Conservation (phyloP, 2,113 vertebrate genomes). For the Herpailurus yagouaroundi region DNA sequence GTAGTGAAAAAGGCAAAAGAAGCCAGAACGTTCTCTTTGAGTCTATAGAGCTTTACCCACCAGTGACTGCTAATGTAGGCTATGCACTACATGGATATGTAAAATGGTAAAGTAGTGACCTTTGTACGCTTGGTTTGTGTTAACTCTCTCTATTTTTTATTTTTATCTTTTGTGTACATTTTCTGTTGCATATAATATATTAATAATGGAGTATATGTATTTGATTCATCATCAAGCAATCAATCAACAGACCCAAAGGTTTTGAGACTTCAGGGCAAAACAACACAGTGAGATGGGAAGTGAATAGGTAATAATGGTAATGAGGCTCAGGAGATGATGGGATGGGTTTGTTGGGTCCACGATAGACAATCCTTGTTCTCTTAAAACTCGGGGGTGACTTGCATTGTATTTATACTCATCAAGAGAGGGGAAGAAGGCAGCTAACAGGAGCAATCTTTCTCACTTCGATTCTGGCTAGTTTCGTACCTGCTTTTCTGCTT, state of each 20-base stretch:
- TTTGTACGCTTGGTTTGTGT: neutral
- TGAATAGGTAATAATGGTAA: neutral
- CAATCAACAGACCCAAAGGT: neutral
- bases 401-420: neutral
- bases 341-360: neutral
- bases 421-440: neutral
- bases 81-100: neutral
- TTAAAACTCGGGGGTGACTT: neutral
- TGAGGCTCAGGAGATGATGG: neutral
- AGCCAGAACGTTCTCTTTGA: neutral
- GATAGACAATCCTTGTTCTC: neutral
- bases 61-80: neutral
- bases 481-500: neutral
- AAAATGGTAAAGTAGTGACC: neutral
- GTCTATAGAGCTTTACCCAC: neutral
- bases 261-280: neutral
- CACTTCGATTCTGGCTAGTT: neutral
- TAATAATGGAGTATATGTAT: neutral
- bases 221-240: neutral
- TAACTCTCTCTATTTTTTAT: neutral
- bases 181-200: neutral
- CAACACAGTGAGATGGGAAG: neutral
- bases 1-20: neutral
- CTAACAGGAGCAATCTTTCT: neutral
- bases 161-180: neutral